A percentile compares a stretch with the other conserved stretches of the same genome.
These are phyloP conservation scores for Tetranychus piercei DNA, from an alignment of 2,888 invertebrate genomes.

Conservation along the genomic window DNA sequence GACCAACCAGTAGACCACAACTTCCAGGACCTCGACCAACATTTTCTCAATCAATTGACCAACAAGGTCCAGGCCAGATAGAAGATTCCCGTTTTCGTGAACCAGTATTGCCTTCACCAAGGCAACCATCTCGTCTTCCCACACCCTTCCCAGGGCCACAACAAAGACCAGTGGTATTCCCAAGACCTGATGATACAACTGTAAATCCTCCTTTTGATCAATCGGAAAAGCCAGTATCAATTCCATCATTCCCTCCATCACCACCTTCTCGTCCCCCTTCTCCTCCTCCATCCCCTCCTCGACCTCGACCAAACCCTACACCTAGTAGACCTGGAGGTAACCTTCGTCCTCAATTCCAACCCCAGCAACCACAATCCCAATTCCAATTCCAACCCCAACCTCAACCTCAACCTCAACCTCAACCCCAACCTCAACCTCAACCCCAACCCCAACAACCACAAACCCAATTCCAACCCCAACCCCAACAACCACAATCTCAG, in stretches of 20 bases:
- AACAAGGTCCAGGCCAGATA: neutral
- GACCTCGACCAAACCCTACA: neutral
- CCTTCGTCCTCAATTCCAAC: too few species aligned
- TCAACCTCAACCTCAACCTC: slow-evolving; percentile 24
- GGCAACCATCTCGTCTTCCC: neutral
- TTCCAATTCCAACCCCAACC: slow-evolving; percentile 16
- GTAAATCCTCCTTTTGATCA: neutral
- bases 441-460: slow-evolving; percentile 24
- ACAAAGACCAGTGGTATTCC: neutral
- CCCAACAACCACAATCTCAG: neutral
- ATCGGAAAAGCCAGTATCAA: neutral
- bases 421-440: slow-evolving; percentile 21
- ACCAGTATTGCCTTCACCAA: neutral
- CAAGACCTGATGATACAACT: neutral
- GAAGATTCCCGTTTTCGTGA: neutral
- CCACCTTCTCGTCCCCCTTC: slow-evolving; percentile 3
- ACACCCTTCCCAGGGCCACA: slow-evolving; percentile 9
- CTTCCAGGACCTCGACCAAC: neutral
- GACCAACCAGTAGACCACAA: neutral
- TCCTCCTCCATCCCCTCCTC: neutral
- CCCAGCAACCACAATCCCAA: neutral
- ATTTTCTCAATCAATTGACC: neutral
- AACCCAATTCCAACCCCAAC: slow-evolving; percentile 8
- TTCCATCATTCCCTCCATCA: neutral
- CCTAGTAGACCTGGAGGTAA: neutral